Percentiles rank a stretch among this genome's conserved stretches.
phyloP scores from a whole-genome alignment of 2,797 vertebrate species.

The Rhinoraja longicauda region DNA sequence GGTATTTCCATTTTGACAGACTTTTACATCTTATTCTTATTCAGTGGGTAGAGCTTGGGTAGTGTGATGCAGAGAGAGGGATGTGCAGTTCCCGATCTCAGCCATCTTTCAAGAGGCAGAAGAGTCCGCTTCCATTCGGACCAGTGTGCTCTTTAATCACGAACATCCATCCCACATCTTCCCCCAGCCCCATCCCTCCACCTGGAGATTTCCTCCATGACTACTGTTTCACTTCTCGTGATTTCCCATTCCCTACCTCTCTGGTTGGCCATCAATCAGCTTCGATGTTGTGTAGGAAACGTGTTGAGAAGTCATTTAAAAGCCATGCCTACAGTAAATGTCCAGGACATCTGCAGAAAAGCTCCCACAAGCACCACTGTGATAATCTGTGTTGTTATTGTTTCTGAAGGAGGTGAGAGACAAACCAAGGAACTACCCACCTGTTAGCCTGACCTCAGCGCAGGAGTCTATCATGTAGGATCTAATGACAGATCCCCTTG shows the following conservation, averaged over 20 bases:
- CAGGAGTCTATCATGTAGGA: no score
- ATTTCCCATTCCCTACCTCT: background rate
- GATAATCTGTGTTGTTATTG: no score
- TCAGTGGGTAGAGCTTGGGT: background rate
- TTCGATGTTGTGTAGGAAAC: background rate
- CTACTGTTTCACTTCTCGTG: background rate
- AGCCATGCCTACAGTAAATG: background rate
- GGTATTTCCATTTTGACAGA: background rate
- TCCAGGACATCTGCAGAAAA: background rate
- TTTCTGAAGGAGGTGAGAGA: no score
- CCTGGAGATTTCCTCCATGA: background rate
- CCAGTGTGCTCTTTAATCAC: background rate
- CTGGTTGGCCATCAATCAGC: background rate
- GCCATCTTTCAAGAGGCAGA: background rate
- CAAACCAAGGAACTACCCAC: no score
- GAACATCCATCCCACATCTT: background rate
- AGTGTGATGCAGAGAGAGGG: no score
- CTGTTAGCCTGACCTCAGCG: no score
- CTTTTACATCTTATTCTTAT: background rate
- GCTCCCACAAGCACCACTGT: no score
- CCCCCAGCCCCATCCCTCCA: background rate
- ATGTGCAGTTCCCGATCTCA: background rate
- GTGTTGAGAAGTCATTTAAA: background rate
- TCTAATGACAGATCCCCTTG: no score
- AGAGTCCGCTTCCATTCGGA: no score